Evolutionary conservation across 2,113 vertebrate genomes (phyloP).

Genomic region (Phasianus colchicus): DNA sequence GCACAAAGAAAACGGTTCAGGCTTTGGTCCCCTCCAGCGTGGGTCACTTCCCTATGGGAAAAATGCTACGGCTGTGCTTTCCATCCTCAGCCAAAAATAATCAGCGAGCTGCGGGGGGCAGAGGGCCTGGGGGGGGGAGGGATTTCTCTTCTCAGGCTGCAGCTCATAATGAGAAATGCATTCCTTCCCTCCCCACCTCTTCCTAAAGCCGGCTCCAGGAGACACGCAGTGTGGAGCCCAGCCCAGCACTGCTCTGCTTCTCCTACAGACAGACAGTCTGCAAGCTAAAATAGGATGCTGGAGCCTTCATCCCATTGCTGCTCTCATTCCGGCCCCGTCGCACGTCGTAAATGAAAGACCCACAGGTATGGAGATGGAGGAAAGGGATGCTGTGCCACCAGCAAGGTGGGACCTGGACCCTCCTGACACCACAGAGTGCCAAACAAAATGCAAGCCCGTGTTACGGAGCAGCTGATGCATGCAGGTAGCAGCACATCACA

Average conservation of each 20-base stretch:
- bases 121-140: background rate
- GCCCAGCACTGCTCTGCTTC: background rate
- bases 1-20: background rate
- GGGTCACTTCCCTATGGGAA: slow-evolving; percentile 31
- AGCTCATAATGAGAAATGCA: slow-evolving; percentile 14
- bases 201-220: slow-evolving; percentile 6
- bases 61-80: slow-evolving; percentile 13
- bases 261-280: background rate
- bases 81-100: slow-evolving; percentile 67
- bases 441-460: background rate
- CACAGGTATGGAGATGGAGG: background rate
- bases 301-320: background rate
- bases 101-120: slow-evolving; percentile 48
- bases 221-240: background rate
- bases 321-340: background rate
- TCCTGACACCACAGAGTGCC: background rate
- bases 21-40: background rate
- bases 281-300: background rate
- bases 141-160: slow-evolving; percentile 1
- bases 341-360: background rate
- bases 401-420: background rate
- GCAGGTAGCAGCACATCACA: background rate
- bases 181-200: slow-evolving; percentile 9
- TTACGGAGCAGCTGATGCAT: background rate
- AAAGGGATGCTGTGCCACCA: too few relatives aligned